Percentiles rank a stretch among this genome's conserved stretches.
phyloP scores from a whole-genome alignment of 2,888 invertebrate genomes.

The Synanthedon andrenaeformis region DNA sequence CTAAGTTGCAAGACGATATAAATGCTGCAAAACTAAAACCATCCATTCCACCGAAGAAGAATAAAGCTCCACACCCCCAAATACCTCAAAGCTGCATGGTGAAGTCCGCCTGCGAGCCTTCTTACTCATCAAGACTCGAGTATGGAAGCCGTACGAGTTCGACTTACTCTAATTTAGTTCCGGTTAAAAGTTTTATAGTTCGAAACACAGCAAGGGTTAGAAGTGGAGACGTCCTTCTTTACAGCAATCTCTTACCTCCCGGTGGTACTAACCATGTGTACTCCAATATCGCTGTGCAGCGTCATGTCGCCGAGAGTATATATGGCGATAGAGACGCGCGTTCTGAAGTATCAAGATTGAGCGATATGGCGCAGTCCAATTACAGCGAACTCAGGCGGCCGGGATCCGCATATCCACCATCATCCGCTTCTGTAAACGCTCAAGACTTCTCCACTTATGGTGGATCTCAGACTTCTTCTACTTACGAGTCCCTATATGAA shows the following conservation, averaged over 20 bases:
- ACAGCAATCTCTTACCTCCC: slow-evolving; percentile 60
- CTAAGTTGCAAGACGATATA: slow-evolving; percentile 62
- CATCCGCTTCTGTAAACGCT: slow-evolving; percentile 59
- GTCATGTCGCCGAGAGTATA: slow-evolving; percentile 66
- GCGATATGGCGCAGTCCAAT: slow-evolving; percentile 70
- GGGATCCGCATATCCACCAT: slow-evolving; percentile 68
- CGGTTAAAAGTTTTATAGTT: slow-evolving; percentile 65
- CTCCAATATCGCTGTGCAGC: slow-evolving; percentile 57
- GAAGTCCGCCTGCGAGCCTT: slow-evolving; percentile 80
- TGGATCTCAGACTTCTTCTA: slow-evolving; percentile 73
- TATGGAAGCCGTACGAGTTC: slow-evolving; percentile 58
- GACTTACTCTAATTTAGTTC: slow-evolving; percentile 61
- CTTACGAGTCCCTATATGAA: slow-evolving; percentile 75
- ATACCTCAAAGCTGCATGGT: slow-evolving; percentile 84
- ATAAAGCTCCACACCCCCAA: slow-evolving; percentile 61
- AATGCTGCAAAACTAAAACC: slow-evolving; percentile 60
- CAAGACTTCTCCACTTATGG: slow-evolving; percentile 71
- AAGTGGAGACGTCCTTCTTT: slow-evolving; percentile 57
- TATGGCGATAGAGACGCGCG: slow-evolving; percentile 50
- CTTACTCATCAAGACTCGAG: slow-evolving; percentile 80
- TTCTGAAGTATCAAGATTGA: slow-evolving; percentile 60
- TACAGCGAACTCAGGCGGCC: slow-evolving; percentile 73
- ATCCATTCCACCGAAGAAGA: slow-evolving; percentile 60
- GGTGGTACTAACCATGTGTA: slow-evolving; percentile 65
- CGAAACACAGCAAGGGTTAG: slow-evolving; percentile 47